A percentile compares a stretch with the other conserved stretches of the same genome.
phyloP scores from a whole-genome alignment of 2,888 invertebrate species.

The Parnassius glacialis region DNA sequence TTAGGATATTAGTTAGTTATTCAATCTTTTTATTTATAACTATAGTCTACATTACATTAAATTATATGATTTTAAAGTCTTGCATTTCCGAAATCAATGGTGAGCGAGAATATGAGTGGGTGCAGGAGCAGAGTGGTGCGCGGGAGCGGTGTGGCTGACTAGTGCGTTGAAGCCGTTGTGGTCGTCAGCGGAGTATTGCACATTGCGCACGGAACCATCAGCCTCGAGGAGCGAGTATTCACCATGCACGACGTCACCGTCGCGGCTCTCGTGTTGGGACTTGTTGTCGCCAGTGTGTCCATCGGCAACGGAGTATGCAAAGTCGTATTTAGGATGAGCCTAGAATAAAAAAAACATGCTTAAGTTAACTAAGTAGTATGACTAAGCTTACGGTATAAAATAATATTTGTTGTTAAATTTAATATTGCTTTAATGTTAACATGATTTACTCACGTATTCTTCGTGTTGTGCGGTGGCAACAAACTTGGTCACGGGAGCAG shows the following conservation, averaged over 20 bases:
- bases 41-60: too few species aligned
- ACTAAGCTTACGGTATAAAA: background rate
- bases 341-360: slow-evolving; percentile 36
- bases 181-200: slow-evolving; percentile 80
- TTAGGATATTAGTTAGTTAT: too few species aligned
- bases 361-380: background rate
- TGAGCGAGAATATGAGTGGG: slow-evolving; percentile 60
- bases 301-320: slow-evolving; percentile 81
- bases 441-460: slow-evolving; percentile 37
- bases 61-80: too few species aligned
- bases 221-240: slow-evolving; percentile 80
- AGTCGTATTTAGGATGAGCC: slow-evolving; percentile 77
- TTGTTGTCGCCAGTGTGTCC: slow-evolving; percentile 82
- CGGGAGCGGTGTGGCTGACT: slow-evolving; percentile 73
- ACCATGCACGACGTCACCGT: slow-evolving; percentile 81
- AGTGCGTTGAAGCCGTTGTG: slow-evolving; percentile 81
- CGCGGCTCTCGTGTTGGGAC: slow-evolving; percentile 78
- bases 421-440: background rate
- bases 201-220: slow-evolving; percentile 80
- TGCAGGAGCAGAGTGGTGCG: slow-evolving; percentile 32
- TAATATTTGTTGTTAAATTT: background rate
- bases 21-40: too few species aligned
- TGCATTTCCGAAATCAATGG: slow-evolving; percentile 48
- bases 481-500: slow-evolving; percentile 41
- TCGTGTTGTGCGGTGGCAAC: slow-evolving; percentile 29